Evolutionary conservation across 2,888 invertebrate genomes (phyloP).

Genomic region (Protophormia terraenovae): DNA sequence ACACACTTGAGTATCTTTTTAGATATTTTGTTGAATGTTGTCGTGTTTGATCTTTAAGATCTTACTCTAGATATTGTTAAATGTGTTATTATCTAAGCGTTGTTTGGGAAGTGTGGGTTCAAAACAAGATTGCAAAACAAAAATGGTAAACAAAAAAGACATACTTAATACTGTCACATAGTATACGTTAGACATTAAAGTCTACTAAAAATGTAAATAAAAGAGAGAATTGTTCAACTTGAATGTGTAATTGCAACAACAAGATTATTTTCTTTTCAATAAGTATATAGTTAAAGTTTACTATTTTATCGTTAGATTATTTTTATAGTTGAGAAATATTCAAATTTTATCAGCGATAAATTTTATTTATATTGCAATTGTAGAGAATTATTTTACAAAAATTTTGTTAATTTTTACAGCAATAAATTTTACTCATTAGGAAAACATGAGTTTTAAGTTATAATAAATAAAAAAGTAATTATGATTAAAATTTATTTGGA

Average conservation of each 20-base stretch:
- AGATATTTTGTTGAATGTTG: constrained; percentile 4
- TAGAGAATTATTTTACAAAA: neutral
- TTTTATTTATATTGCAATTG: neutral
- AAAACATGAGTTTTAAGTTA: neutral
- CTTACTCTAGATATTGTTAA: constrained; percentile 45
- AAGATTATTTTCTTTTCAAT: neutral
- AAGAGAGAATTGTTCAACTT: neutral
- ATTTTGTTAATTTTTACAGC: neutral
- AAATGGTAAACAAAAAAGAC: neutral
- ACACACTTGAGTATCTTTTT: neutral
- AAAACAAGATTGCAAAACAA: neutral
- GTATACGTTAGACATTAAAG: neutral
- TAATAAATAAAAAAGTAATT: neutral
- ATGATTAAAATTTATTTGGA: no score
- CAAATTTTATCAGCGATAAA: neutral
- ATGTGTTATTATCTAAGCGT: constrained; percentile 33
- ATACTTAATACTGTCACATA: neutral
- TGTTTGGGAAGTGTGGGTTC: constrained; percentile 38
- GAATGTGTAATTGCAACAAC: neutral
- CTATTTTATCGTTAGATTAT: neutral
- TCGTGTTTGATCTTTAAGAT: constrained; percentile 48
- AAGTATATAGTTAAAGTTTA: neutral
- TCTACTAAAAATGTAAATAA: neutral
- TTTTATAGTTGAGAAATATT: neutral
- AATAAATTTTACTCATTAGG: neutral